These are phyloP conservation scores for Dolichallabes microphthalmus DNA, from an alignment of 2,113 vertebrate species.

Conservation along the genomic window DNA sequence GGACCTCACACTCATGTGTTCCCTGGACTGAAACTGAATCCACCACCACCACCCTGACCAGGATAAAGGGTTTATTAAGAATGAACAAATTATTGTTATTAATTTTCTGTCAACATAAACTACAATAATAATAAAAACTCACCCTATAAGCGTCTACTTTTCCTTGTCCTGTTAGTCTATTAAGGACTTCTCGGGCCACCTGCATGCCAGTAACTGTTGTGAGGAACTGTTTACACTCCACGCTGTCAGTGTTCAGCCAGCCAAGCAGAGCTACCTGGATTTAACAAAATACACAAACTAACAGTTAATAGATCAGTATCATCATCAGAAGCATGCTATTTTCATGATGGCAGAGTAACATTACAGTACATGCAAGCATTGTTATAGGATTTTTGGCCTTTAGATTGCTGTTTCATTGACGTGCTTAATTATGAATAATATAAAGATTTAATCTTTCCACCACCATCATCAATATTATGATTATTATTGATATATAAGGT, in stretches of 20 bases:
- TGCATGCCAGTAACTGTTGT: slow-evolving; percentile 61
- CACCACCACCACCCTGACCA: background rate
- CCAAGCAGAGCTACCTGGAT: slow-evolving; percentile 67
- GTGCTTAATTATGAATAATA: background rate
- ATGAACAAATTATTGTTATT: background rate
- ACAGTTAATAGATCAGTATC: background rate
- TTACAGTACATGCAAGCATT: background rate
- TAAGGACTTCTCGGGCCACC: slow-evolving; percentile 65
- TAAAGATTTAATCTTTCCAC: background rate
- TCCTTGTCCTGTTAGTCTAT: slow-evolving; percentile 65
- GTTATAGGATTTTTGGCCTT: background rate
- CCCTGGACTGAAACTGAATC: background rate
- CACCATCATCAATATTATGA: background rate
- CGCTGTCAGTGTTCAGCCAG: slow-evolving; percentile 66
- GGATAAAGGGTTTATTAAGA: background rate
- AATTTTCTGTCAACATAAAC: background rate
- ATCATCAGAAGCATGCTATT: background rate
- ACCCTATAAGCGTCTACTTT: slow-evolving; percentile 71
- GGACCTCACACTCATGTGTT: background rate
- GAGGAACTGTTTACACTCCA: slow-evolving; percentile 58
- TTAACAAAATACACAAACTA: background rate
- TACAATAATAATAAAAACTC: background rate
- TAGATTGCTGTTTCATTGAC: background rate
- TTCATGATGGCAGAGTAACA: background rate
- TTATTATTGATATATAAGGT: background rate